Percentiles rank a stretch among this genome's conserved stretches.
These are phyloP conservation scores for Oreotrochilus melanogaster DNA, from an alignment of 2,113 vertebrate species.

Conservation along the genomic window DNA sequence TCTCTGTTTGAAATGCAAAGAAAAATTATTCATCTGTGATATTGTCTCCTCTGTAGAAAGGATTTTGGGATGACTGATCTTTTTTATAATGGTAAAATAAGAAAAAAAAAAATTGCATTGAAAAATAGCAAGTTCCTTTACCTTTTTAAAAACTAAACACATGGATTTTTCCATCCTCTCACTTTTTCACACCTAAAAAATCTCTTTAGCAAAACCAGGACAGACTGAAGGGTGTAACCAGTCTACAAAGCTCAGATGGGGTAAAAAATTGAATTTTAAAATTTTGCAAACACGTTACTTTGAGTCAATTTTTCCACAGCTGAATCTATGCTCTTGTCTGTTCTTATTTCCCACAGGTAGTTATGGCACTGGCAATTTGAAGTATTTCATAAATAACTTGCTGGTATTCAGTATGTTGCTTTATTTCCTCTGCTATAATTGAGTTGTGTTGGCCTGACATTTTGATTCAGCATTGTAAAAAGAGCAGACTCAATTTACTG, in stretches of 20 bases:
- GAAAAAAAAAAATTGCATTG: neutral
- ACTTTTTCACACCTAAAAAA: neutral
- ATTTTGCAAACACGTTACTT: neutral
- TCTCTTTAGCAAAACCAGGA: neutral
- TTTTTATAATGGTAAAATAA: neutral
- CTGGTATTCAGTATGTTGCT: conserved; percentile 15
- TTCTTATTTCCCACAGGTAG: conserved; percentile 27
- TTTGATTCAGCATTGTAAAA: conserved; percentile 12
- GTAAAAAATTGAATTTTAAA: neutral
- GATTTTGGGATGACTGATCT: neutral
- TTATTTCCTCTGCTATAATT: conserved; percentile 49
- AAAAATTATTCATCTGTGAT: neutral
- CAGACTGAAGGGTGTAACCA: neutral
- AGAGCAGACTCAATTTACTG: conserved; percentile 29
- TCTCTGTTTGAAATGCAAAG: neutral
- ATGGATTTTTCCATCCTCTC: neutral
- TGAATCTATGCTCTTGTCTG: neutral
- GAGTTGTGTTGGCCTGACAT: conserved; percentile 38
- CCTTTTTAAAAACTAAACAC: neutral
- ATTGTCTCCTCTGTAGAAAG: neutral
- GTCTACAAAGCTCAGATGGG: neutral
- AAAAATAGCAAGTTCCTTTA: neutral
- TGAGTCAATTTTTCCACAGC: neutral
- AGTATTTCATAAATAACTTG: conserved; percentile 35
- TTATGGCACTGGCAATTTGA: neutral